Percentiles rank a stretch among this genome's conserved stretches.
Evolutionary conservation across 2,888 invertebrate species (phyloP).

Genomic region (Limulus polyphemus): DNA sequence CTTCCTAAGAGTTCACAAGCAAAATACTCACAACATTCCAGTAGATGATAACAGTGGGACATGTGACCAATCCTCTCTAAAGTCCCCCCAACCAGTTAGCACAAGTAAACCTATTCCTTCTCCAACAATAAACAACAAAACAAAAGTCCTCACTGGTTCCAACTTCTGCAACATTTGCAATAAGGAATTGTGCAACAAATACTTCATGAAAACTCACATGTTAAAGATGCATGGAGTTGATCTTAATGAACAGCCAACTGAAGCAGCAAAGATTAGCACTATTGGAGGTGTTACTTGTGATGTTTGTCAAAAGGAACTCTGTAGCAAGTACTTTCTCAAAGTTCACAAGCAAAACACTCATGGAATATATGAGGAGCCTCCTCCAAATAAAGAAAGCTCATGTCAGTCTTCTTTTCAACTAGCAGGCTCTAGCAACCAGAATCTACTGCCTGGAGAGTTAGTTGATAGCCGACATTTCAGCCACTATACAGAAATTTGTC

Average conservation of each 20-base stretch:
- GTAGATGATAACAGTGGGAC: slow-evolving; percentile 5
- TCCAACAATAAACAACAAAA: no score
- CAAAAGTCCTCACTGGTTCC: slow-evolving; percentile 28
- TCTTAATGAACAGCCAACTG: slow-evolving; percentile 53
- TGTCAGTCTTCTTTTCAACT: no score
- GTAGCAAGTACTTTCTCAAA: slow-evolving; percentile 92
- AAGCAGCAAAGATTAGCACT: slow-evolving; percentile 51
- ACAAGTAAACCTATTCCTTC: no score
- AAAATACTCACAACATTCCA: slow-evolving; percentile 50
- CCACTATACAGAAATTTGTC: slow-evolving; percentile 52
- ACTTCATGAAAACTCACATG: slow-evolving; percentile 99
- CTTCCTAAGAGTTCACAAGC: slow-evolving; percentile 54
- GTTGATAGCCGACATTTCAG: background rate
- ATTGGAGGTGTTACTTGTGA: slow-evolving; percentile 90
- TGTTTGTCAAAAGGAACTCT: slow-evolving; percentile 94
- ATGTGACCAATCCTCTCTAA: no score
- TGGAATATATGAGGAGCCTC: slow-evolving; percentile 70
- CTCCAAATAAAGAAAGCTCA: slow-evolving; percentile 12
- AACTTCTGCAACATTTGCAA: slow-evolving; percentile 96
- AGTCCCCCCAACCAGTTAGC: no score
- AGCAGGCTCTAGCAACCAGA: background rate
- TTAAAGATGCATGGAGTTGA: slow-evolving; percentile 95
- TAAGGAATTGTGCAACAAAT: slow-evolving; percentile 98
- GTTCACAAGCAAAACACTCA: slow-evolving; percentile 98
- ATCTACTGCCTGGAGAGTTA: slow-evolving; percentile 1